phyloP scores from a whole-genome alignment of 2,113 vertebrate species.

The Chroicocephalus ridibundus region DNA sequence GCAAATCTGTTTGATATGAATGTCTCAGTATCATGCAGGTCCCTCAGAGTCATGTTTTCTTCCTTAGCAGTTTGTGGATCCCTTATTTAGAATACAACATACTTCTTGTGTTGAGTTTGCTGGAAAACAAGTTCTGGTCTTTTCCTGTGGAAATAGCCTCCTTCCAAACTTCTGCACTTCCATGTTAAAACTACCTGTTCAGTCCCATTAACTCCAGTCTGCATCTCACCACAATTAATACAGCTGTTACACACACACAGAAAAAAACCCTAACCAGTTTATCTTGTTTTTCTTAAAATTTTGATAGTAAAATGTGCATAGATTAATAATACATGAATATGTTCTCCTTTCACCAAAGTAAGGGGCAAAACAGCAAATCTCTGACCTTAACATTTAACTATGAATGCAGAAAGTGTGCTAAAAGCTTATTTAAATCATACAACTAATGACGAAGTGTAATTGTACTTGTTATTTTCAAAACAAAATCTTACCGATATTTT shows the following conservation, averaged over 20 bases:
- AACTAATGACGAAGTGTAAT: not conserved
- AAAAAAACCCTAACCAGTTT: not conserved
- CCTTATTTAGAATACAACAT: slow-evolving; percentile 25
- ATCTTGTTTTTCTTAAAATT: not conserved
- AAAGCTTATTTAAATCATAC: not conserved
- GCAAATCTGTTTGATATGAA: slow-evolving; percentile 4
- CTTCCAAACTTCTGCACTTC: slow-evolving; percentile 25
- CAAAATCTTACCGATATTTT: not conserved
- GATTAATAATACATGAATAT: not conserved
- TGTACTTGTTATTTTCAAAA: not conserved
- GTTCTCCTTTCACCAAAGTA: not conserved
- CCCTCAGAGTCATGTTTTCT: not conserved
- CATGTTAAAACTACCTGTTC: not conserved
- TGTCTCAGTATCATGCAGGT: not conserved
- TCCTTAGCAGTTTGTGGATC: not conserved
- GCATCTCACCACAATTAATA: not conserved
- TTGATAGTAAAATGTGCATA: not conserved
- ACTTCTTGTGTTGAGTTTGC: not conserved
- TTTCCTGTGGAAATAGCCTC: slow-evolving; percentile 54
- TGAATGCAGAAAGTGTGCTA: not conserved
- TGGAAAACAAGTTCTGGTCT: slow-evolving; percentile 54
- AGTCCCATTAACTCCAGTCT: not conserved
- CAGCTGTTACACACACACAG: not conserved
- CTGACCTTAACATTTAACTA: not conserved
- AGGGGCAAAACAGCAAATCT: not conserved